A percentile compares a stretch with the other conserved stretches of the same genome.
These are phyloP conservation scores for Epicauta chinensis DNA, from an alignment of 1,140 invertebrate genomes.

Conservation along the genomic window DNA sequence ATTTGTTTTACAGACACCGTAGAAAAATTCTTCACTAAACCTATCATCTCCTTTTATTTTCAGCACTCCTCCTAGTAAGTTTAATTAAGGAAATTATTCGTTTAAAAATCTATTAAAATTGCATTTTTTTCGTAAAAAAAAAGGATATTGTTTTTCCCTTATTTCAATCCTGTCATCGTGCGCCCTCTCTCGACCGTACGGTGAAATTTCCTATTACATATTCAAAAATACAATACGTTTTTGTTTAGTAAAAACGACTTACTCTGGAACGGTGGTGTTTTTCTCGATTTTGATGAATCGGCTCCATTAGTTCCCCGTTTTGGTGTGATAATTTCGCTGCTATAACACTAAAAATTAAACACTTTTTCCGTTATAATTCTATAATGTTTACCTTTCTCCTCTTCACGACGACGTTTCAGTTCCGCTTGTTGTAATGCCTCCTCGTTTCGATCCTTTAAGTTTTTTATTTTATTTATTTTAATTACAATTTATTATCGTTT, in stretches of 20 bases:
- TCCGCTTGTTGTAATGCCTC: constrained; percentile 53
- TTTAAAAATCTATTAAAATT: constrained; percentile 11
- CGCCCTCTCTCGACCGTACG: constrained; percentile 57
- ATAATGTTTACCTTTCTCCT: constrained; percentile 59
- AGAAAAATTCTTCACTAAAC: neutral
- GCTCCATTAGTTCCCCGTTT: constrained; percentile 52
- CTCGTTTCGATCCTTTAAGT: constrained; percentile 57
- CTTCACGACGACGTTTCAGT: constrained; percentile 66
- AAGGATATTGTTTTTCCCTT: constrained; percentile 78
- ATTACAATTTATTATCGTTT: too few species aligned
- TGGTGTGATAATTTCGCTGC: constrained; percentile 46
- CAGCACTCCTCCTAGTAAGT: constrained; percentile 50
- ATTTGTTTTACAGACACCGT: constrained; percentile 1
- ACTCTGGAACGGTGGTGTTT: constrained; percentile 54
- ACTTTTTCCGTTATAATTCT: neutral
- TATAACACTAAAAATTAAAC: constrained; percentile 23
- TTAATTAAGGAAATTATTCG: constrained; percentile 44
- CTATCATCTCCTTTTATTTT: constrained; percentile 52
- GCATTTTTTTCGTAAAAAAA: constrained; percentile 34
- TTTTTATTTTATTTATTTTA: too few species aligned
- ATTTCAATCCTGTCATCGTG: constrained; percentile 56
- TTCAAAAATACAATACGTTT: constrained; percentile 12
- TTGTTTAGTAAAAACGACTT: constrained; percentile 16
- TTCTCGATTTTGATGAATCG: constrained; percentile 40
- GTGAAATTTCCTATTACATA: constrained; percentile 60